Evolutionary conservation across 1,140 invertebrate species (phyloP).

Genomic region (Pogonomyrmex californicus): DNA sequence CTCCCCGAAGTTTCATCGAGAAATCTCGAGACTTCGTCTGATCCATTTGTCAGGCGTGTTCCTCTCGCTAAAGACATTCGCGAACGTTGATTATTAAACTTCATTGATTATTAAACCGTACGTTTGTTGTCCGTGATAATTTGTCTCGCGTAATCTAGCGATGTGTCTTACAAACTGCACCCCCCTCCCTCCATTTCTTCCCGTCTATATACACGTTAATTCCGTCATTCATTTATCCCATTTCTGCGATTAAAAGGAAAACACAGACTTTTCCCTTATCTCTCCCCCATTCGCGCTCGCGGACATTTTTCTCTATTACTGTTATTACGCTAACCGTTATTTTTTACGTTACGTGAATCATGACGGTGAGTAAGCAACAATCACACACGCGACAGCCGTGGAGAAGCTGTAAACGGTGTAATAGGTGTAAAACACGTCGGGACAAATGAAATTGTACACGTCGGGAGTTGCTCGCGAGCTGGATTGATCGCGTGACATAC

Average conservation of each 20-base stretch:
- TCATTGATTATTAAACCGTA: background rate
- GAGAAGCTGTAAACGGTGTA: constrained; percentile 21
- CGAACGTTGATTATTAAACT: constrained; percentile 36
- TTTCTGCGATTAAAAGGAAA: background rate
- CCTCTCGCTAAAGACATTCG: constrained; percentile 1
- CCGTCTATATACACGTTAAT: background rate
- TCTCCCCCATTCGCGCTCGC: background rate
- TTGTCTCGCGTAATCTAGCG: constrained; percentile 6
- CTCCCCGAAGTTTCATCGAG: constrained; percentile 12
- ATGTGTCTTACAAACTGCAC: background rate
- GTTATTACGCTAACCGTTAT: background rate
- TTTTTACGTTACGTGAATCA: background rate
- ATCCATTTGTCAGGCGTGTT: constrained; percentile 32
- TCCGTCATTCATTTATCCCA: background rate
- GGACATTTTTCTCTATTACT: background rate
- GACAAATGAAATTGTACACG: constrained; percentile 58
- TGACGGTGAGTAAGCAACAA: constrained; percentile 1
- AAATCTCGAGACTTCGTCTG: background rate
- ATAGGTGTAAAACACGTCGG: constrained; percentile 52
- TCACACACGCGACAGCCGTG: constrained; percentile 24
- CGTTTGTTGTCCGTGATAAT: background rate
- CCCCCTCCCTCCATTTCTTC: background rate
- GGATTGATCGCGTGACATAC: constrained; percentile 66
- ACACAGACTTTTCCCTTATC: background rate
- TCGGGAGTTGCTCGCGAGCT: constrained; percentile 6